A percentile compares a stretch with the other conserved stretches of the same genome.
Conservation (phyloP, 2,113 vertebrate species). For the Dasyornis broadbenti region DNA sequence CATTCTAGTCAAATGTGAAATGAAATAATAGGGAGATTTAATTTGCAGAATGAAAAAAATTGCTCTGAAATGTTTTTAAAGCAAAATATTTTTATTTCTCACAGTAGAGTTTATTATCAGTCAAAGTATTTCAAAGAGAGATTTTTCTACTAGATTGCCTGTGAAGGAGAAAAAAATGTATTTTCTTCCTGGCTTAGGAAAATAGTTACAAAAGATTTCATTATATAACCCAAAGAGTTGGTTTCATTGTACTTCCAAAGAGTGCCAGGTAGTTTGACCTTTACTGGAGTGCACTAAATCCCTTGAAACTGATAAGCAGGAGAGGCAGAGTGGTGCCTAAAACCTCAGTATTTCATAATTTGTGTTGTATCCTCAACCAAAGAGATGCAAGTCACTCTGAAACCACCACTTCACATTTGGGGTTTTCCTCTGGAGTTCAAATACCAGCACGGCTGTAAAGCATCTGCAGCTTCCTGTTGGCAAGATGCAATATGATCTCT, state of each 20-base stretch:
- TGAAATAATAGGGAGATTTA: background rate
- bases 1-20: background rate
- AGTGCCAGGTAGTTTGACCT: background rate
- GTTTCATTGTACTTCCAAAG: background rate
- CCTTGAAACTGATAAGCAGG: background rate
- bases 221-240: background rate
- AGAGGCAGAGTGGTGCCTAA: background rate
- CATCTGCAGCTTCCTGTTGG: background rate
- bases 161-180: rapidly evolving
- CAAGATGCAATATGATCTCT: background rate
- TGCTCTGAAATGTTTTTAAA: background rate
- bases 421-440: background rate
- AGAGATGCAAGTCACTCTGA: background rate
- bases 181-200: background rate
- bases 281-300: background rate
- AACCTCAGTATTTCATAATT: background rate
- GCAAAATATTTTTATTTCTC: background rate
- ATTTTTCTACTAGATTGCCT: background rate
- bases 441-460: background rate
- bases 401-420: background rate
- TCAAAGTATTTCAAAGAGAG: background rate
- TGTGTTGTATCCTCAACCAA: background rate
- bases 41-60: background rate
- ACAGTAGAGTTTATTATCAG: background rate
- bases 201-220: background rate